phyloP scores from a whole-genome alignment of 1,140 invertebrate genomes.

The Trichonephila clavata region DNA sequence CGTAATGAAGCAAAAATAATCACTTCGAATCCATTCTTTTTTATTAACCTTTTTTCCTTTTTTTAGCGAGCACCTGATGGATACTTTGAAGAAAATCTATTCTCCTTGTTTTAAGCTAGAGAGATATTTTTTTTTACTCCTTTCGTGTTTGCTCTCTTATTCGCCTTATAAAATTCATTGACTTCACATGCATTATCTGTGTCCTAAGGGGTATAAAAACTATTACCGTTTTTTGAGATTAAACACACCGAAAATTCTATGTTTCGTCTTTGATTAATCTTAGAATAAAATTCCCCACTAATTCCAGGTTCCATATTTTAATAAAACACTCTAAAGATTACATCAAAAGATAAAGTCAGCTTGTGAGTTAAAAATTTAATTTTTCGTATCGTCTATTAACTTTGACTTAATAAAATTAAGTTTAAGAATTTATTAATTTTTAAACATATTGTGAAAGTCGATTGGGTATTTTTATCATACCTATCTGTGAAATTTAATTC shows the following conservation, averaged over 20 bases:
- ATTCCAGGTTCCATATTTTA: conserved; percentile 8
- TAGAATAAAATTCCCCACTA: conserved; percentile 35
- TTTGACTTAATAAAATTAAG: neutral
- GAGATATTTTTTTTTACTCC: neutral
- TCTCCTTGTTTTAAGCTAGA: neutral
- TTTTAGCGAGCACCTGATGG: conserved; percentile 13
- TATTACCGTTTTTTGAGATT: conserved; percentile 25
- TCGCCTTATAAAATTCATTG: conserved; percentile 33
- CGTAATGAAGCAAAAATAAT: conserved; percentile 51
- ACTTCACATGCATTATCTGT: neutral
- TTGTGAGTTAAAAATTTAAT: conserved; percentile 2
- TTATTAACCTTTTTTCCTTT: neutral
- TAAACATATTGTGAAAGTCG: too few relatives aligned
- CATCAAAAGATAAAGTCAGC: too few relatives aligned
- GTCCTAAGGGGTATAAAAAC: neutral
- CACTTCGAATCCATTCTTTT: neutral
- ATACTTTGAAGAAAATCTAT: neutral
- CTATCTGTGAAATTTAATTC: too few relatives aligned
- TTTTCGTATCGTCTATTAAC: neutral
- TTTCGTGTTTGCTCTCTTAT: neutral
- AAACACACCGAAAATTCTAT: neutral
- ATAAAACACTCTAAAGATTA: conserved; percentile 33
- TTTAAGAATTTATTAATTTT: neutral
- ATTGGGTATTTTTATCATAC: too few relatives aligned
- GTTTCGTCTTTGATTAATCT: conserved; percentile 36